Conservation (phyloP, 1,140 invertebrate genomes). For the Caenorhabditis tropicalis region DNA sequence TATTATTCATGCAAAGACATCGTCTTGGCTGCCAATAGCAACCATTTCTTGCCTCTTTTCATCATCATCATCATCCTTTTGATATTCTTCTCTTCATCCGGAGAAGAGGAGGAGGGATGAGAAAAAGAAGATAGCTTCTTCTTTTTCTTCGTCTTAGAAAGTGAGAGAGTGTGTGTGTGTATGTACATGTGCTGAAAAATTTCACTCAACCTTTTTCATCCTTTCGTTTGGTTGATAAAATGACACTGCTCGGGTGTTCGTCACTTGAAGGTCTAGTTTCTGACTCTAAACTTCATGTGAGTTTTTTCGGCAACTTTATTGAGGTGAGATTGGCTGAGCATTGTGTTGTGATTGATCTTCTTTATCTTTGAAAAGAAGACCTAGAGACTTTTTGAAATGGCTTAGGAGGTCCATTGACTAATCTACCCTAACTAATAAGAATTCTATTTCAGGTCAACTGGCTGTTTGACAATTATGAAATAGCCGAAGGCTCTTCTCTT, state of each 20-base stretch:
- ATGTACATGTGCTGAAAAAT: neutral
- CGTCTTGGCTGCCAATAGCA: neutral
- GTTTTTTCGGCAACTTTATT: neutral
- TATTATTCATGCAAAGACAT: neutral
- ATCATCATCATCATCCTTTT: neutral
- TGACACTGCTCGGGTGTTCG: neutral
- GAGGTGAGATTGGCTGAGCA: neutral
- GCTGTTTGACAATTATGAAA: slow-evolving; percentile 97
- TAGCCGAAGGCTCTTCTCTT: slow-evolving; percentile 92
- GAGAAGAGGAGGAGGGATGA: neutral
- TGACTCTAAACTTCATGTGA: slow-evolving; percentile 17
- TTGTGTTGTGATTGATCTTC: neutral
- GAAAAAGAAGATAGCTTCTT: neutral
- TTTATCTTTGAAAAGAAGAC: too few species aligned
- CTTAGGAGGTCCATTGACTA: neutral
- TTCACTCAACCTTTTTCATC: too few species aligned
- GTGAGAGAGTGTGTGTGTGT: neutral
- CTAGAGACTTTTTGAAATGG: too few species aligned
- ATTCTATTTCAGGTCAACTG: slow-evolving; percentile 83
- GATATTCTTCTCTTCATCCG: neutral
- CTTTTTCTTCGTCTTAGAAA: neutral
- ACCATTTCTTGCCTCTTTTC: neutral
- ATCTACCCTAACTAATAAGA: neutral
- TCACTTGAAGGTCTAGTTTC: neutral
- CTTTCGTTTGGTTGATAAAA: too few species aligned